Evolutionary conservation across 2,888 invertebrate species (phyloP), one percentile per base, ranked within the genome.

Genomic region (Suillia variegata): DNA sequence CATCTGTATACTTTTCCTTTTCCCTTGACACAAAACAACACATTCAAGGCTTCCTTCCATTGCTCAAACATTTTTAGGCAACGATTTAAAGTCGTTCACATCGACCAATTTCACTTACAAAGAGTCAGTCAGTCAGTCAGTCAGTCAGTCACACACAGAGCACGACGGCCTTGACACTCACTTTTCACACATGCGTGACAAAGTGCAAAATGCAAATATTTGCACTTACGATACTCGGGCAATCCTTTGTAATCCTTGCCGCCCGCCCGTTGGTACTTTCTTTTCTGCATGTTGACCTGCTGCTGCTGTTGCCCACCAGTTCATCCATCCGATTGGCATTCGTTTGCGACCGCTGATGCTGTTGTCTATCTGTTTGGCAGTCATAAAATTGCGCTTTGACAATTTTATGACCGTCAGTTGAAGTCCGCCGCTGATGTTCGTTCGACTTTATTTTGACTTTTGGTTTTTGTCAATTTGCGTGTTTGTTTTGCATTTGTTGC

Each of bases 171-270:
- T 76, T 76, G 76, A 71, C 65, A 58, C n/a, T n/a, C 64, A 54
- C 17, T 67, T 67, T 65, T 62, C 66, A 66, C 61, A 59, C 66
- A n/a, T n/a, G 71, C 69, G 65, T 66, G 65, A 62, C 67, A 59
- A 65, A 59, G 58, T 62, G 34, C n/a, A n/a, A 66, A 67, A 74
- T 69, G 70, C 70, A 76, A 77, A 75, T 73, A 71, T 73, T 76
- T 71, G 64, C 67, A 50, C 56, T 64, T 56, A 62, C 63, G 61
- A 63, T 67, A 64, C 68, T 70, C 63, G 66, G 65, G 67, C 69
- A 74, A 74, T 74, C 73, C 74, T 73, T 74, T 74, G 73, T 74
- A 74, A 72, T 74, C 72, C 73, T 73, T 71, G 69, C 70, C 10
- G 54, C 24, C 13, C 13, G 24, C n/a, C n/a, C n/a, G n/a, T n/a